Evolutionary conservation across 2,113 vertebrate genomes (phyloP), one percentile per base, ranked within the genome.

Genomic region (Pagrus major): DNA sequence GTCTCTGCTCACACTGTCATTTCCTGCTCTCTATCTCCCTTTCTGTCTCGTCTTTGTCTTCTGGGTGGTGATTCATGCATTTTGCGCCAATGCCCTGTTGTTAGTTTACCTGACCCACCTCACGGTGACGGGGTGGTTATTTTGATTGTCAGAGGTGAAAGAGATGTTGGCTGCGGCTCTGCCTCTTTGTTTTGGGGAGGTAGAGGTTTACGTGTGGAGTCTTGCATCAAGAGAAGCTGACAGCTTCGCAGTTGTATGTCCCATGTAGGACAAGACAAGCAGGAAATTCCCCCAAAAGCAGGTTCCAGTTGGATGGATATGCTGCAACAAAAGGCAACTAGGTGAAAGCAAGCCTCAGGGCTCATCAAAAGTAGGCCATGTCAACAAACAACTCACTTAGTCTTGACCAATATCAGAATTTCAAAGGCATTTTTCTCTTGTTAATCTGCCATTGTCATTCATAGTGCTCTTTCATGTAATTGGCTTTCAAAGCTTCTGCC

Each of bases 361-460:
- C 60, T 37, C n/a, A 65, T 75, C 39, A 60, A 12, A 51, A 44
- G 18, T n/a, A 68, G 63, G 42, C 54, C 66, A 33, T 61, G 71
- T 69, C 71, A 69, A 71, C 76, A 84, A 80, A 78, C 33, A 71
- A 37, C 58, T 85, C 83, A 78, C 75, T 81, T 83, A 78, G 71
- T 54, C 5, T 42, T 58, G 16, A 47, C 64, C 44, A 58, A 42
- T 55, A 52, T 71, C 73, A 81, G 20, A 61, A 86, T 85, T 71
- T 88, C 78, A 81, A 81, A 85, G 66, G 83, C 56, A 67, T 72
- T 84, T 70, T 73, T 52, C 33, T 60, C n/a, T 2, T 5, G 14
- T 58, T 74, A 25, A 12, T 54, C 42, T 54, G 35, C 61, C 27
- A 8, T 55, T 41, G 61, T 14, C 14, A 44, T 44, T 72, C 44